These are phyloP conservation scores for Calliphora vicina DNA, from an alignment of 1,140 invertebrate species.

Conservation along the genomic window DNA sequence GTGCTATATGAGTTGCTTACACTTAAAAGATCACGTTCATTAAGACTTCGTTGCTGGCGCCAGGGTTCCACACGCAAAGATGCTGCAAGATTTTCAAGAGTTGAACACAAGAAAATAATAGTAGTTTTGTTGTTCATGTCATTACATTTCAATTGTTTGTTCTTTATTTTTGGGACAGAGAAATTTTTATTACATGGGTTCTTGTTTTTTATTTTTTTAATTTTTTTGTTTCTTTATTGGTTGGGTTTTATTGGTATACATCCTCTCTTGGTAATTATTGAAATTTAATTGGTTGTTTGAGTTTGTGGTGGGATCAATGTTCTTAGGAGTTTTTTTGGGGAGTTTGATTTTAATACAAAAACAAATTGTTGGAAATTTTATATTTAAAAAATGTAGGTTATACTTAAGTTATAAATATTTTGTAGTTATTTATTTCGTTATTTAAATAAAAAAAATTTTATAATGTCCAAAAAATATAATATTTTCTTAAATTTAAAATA, in stretches of 20 bases:
- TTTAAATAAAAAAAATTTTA: background rate
- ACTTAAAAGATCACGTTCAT: conserved; percentile 57
- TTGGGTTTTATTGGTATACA: background rate
- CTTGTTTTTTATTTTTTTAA: background rate
- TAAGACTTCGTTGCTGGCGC: conserved; percentile 60
- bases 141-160: background rate
- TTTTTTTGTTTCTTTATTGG: background rate
- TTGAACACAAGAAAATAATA: conserved; percentile 1
- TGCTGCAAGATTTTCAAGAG: conserved; percentile 30
- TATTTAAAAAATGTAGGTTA: background rate
- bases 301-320: background rate
- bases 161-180: background rate
- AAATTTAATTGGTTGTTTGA: background rate
- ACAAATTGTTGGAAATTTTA: conserved; percentile 30
- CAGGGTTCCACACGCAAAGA: conserved; percentile 49
- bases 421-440: too few species aligned
- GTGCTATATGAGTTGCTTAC: conserved; percentile 47
- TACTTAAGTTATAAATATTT: too few species aligned
- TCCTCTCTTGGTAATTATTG: conserved; percentile 5
- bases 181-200: background rate
- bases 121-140: conserved; percentile 3
- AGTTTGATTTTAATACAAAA: background rate
- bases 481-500: too few species aligned
- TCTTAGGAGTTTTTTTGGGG: background rate
- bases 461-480: too few species aligned